Conservation (phyloP, 2,113 vertebrate species). For the Apteryx owenii region DNA sequence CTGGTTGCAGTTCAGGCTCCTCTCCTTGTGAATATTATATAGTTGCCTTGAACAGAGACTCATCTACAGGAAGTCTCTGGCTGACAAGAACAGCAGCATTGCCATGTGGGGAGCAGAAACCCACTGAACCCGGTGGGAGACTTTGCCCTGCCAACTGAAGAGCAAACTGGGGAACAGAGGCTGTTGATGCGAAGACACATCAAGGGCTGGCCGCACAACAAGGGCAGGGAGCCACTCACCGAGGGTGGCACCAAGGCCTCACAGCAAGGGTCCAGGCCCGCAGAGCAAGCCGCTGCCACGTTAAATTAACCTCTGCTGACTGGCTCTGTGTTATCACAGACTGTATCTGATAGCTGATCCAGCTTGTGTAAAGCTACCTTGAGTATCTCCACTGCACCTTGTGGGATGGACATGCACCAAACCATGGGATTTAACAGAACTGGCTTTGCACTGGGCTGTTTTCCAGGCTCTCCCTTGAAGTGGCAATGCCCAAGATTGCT, state of each 20-base stretch:
- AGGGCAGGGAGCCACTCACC: too few relatives aligned
- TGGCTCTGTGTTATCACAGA: neutral
- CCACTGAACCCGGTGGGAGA: neutral
- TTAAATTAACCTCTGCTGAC: neutral
- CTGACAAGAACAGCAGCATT: too few relatives aligned
- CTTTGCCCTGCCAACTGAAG: neutral
- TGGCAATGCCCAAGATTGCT: neutral
- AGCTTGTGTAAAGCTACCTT: neutral
- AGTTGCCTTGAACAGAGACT: neutral
- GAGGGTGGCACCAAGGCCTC: neutral
- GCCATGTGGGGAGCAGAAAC: too few relatives aligned
- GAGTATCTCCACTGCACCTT: neutral
- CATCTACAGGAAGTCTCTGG: too few relatives aligned
- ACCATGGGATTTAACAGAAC: neutral
- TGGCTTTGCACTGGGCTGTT: neutral
- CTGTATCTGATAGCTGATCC: neutral
- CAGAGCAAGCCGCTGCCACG: neutral
- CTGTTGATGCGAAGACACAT: neutral
- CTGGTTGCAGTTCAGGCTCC: fast-evolving
- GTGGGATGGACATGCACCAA: neutral
- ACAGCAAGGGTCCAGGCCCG: neutral
- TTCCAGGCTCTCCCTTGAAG: neutral
- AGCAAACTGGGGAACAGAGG: neutral
- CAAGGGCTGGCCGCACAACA: neutral
- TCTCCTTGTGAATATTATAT: neutral